Evolutionary conservation across 2,113 vertebrate genomes (phyloP).

Genomic region (Carlito syrichta): DNA sequence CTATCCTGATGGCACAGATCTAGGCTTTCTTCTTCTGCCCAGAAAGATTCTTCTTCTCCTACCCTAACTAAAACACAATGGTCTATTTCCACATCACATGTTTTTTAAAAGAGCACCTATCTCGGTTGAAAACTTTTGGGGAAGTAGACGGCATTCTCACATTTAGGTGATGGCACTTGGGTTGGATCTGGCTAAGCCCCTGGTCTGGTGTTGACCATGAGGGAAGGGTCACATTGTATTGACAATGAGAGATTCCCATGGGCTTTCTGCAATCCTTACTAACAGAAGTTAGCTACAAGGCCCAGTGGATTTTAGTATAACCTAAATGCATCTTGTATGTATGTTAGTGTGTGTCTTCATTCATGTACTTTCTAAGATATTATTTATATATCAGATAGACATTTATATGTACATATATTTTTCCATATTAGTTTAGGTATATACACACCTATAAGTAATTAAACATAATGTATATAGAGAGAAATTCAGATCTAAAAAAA

Average conservation of each 20-base stretch:
- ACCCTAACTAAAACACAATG: background rate
- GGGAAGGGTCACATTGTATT: background rate
- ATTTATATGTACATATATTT: background rate
- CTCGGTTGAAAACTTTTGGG: background rate
- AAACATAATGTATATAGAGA: background rate
- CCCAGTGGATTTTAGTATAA: background rate
- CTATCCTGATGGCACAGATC: background rate
- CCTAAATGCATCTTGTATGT: background rate
- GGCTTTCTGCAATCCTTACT: background rate
- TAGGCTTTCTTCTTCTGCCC: background rate
- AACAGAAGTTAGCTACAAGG: background rate
- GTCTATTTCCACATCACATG: background rate
- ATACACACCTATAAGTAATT: background rate
- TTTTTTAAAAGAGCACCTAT: background rate
- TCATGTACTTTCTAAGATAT: background rate
- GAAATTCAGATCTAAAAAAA: conserved; percentile 32
- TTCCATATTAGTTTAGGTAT: background rate
- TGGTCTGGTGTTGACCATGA: background rate
- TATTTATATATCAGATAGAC: background rate
- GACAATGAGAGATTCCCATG: background rate
- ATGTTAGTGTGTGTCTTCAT: background rate
- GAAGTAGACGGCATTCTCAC: background rate
- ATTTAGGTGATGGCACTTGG: background rate
- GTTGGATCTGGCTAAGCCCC: background rate
- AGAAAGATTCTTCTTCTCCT: background rate